phyloP scores from a whole-genome alignment of 2,888 invertebrate species.

The Aromia moschata region DNA sequence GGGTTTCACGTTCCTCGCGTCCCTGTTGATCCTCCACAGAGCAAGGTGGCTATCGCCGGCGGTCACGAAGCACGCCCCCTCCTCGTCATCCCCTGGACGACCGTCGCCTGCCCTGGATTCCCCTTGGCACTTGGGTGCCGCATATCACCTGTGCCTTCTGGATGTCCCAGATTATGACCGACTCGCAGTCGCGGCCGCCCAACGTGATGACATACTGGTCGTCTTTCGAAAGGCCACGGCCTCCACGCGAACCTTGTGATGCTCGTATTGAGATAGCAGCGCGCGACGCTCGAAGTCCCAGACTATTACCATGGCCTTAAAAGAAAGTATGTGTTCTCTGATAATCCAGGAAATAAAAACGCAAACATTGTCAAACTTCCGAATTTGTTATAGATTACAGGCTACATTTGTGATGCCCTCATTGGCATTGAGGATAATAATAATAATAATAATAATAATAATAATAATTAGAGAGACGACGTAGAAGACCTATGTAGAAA shows the following conservation, averaged over 20 bases:
- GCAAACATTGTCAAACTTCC: too few relatives aligned
- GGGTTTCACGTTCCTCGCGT: constrained; percentile 70
- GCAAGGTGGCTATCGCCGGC: constrained; percentile 67
- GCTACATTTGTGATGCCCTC: too few relatives aligned
- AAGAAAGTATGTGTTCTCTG: too few relatives aligned
- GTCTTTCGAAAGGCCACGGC: constrained; percentile 80
- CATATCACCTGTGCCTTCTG: constrained; percentile 61
- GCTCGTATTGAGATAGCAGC: constrained; percentile 75
- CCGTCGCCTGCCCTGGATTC: constrained; percentile 56
- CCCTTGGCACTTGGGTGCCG: constrained; percentile 60
- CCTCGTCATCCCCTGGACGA: constrained; percentile 66
- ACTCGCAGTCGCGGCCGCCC: constrained; percentile 91
- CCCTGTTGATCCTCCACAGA: constrained; percentile 78
- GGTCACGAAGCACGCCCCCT: constrained; percentile 76
- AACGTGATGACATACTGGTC: constrained; percentile 76
- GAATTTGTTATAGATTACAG: too few relatives aligned
- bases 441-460: too few relatives aligned
- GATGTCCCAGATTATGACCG: constrained; percentile 87
- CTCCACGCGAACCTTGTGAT: constrained; percentile 91
- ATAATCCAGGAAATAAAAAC: too few relatives aligned
- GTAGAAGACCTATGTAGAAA: too few relatives aligned
- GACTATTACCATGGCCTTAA: constrained; percentile 78
- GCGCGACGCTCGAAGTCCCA: constrained; percentile 81
- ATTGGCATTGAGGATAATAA: too few relatives aligned
- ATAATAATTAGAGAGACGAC: too few relatives aligned